Percentiles rank a stretch among this genome's conserved stretches.
These are phyloP conservation scores for Ethmia dodecea DNA, from an alignment of 2,888 invertebrate species.

Conservation along the genomic window DNA sequence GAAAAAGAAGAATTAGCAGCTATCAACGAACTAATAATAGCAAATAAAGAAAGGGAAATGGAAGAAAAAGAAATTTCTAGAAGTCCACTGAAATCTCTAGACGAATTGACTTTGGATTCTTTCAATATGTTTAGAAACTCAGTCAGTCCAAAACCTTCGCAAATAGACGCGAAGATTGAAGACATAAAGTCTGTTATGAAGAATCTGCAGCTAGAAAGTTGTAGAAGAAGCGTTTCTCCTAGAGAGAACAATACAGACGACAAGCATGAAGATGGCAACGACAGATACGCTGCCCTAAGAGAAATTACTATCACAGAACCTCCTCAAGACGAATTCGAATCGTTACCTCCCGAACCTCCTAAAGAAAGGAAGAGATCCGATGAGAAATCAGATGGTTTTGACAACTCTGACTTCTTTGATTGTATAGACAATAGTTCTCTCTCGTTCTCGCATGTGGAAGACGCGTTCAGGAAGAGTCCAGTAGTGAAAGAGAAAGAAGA, in stretches of 20 bases:
- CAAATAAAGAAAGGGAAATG: conserved; percentile 38
- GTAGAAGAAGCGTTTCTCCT: conserved; percentile 58
- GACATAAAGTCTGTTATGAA: conserved; percentile 70
- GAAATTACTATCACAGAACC: conserved; percentile 84
- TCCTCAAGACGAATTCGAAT: conserved; percentile 74
- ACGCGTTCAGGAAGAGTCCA: conserved; percentile 70
- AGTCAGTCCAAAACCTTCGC: conserved; percentile 62
- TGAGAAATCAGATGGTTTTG: conserved; percentile 71
- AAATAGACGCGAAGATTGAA: conserved; percentile 65
- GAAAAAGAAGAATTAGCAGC: conserved; percentile 54
- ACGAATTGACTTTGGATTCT: conserved; percentile 58
- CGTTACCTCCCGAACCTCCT: conserved; percentile 62
- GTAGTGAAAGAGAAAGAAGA: conserved; percentile 55
- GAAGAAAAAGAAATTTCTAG: conserved; percentile 44
- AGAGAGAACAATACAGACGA: conserved; percentile 64
- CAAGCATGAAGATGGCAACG: conserved; percentile 64
- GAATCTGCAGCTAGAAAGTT: conserved; percentile 54
- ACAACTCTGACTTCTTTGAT: conserved; percentile 72
- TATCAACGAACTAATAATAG: conserved; percentile 47
- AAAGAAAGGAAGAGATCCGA: conserved; percentile 71
- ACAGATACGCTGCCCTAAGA: conserved; percentile 88
- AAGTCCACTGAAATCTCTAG: conserved; percentile 59
- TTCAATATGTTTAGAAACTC: conserved; percentile 64
- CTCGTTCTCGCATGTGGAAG: conserved; percentile 68
- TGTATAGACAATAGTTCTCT: conserved; percentile 72